Conservation (phyloP, 2,113 vertebrate genomes). For the Dasyornis broadbenti region DNA sequence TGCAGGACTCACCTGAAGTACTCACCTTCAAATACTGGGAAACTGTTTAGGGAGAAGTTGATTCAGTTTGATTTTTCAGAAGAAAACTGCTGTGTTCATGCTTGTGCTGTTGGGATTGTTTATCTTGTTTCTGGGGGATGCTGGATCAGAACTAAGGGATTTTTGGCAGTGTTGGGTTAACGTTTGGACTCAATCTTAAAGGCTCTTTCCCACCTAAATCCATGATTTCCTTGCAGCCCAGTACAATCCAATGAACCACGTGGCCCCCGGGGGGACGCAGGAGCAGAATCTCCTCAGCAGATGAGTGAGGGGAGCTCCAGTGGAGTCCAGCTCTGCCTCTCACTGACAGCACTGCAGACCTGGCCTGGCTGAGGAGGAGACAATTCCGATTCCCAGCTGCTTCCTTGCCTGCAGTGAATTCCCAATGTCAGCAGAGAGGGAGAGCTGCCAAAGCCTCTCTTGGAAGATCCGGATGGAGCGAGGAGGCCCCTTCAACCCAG, state of each 20-base stretch:
- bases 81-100: neutral
- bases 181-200: fast-evolving
- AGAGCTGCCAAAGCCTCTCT: neutral
- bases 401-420: neutral
- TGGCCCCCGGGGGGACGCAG: neutral
- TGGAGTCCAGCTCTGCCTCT: neutral
- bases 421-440: neutral
- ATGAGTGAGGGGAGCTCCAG: neutral
- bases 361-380: neutral
- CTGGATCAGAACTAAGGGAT: neutral
- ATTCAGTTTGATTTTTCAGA: neutral
- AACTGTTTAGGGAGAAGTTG: neutral
- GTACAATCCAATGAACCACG: fast-evolving
- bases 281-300: neutral
- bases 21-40: neutral
- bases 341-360: neutral
- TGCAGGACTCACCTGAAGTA: neutral
- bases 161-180: neutral
- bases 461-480: fast-evolving
- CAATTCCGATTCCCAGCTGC: neutral
- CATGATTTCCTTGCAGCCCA: neutral
- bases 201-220: neutral
- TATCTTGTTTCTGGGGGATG: neutral
- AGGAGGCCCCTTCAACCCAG: neutral
- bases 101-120: neutral